These are phyloP conservation scores for Hartigia nigra DNA, from an alignment of 2,888 invertebrate genomes.

Conservation along the genomic window DNA sequence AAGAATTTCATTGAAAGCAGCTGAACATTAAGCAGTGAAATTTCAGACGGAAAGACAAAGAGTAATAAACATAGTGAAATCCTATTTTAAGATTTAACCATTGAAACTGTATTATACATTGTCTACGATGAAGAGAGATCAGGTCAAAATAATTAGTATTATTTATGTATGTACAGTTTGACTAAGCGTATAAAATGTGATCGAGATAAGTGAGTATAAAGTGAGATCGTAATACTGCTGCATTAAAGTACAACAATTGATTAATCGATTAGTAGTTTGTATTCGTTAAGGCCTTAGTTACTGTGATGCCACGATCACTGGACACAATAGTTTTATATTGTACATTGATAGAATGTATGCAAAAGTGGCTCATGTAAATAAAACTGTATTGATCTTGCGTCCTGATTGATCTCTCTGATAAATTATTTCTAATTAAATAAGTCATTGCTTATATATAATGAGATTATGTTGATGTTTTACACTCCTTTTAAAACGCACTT, in stretches of 20 bases:
- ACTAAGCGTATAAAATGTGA: not conserved
- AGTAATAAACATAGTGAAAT: not conserved
- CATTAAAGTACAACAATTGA: slow-evolving; percentile 3
- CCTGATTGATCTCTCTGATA: not conserved
- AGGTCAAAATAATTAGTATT: not conserved
- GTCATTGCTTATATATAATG: not conserved
- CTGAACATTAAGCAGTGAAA: not conserved
- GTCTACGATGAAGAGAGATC: not conserved
- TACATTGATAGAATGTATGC: slow-evolving; percentile 21
- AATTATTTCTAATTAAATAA: not conserved
- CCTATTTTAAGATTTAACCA: not conserved
- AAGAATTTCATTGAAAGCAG: not conserved
- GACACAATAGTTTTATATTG: slow-evolving; percentile 18
- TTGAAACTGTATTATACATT: not conserved
- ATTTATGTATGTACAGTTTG: not conserved
- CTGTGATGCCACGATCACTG: slow-evolving; percentile 5
- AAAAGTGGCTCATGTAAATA: slow-evolving; percentile 16
- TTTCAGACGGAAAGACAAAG: not conserved
- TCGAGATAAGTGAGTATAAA: not conserved
- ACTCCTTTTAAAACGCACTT: no score
- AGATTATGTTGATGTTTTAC: not conserved
- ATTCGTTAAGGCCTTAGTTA: not conserved
- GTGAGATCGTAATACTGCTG: not conserved
- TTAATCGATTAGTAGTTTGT: not conserved
- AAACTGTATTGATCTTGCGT: not conserved